Evolutionary conservation across 2,888 invertebrate species (phyloP).

Genomic region (Arenicola marina): DNA sequence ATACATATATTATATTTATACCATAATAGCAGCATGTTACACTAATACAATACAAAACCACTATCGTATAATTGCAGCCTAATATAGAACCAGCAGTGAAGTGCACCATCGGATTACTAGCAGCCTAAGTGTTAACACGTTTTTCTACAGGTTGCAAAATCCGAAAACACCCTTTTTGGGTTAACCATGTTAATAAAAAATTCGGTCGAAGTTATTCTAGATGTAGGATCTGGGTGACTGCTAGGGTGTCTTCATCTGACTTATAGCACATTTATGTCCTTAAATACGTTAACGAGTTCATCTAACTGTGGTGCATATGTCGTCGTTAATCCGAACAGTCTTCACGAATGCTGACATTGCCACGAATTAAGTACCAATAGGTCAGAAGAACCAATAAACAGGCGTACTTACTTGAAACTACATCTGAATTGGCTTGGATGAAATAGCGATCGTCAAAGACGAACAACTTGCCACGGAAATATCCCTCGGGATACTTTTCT

Average conservation of each 20-base stretch:
- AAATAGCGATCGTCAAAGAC: conserved; percentile 29
- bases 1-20: background rate
- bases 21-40: background rate
- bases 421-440: conserved; percentile 22
- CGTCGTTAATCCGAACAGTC: background rate
- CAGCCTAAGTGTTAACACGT: no score
- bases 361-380: background rate
- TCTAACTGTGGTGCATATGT: background rate
- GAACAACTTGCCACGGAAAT: conserved; percentile 28
- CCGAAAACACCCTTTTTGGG: background rate
- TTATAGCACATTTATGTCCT: no score
- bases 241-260: no score
- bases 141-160: no score
- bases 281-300: no score
- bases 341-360: background rate
- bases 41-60: background rate
- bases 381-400: background rate
- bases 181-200: background rate
- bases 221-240: no score
- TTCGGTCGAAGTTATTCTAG: no score
- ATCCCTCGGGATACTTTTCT: conserved; percentile 28
- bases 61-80: background rate
- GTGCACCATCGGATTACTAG: no score
- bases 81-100: background rate
- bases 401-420: conserved; percentile 17